Base-by-base conservation (phyloP, 2,888 invertebrate species). In the Anoncus sp. region DNA sequence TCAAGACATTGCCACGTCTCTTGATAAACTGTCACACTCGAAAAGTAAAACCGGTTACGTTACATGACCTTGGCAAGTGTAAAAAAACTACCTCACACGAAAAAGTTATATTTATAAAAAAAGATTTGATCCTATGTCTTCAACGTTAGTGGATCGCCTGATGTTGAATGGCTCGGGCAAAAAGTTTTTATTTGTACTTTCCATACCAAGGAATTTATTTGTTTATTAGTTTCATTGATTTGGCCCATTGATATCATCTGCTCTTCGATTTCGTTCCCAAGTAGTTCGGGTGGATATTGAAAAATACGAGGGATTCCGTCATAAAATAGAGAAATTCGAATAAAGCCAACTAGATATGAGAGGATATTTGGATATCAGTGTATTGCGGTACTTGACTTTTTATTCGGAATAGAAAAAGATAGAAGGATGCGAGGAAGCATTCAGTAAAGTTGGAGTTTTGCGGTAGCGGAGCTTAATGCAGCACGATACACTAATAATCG, bases 401-500 rank as follows among this genome's bases (percentile, higher is more conserved):
- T 38, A 6, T 38, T 9, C 38, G 2, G 6, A 38, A 40, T 27
- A 40, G 6, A 7, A 12, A 53, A 43, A 12, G 7, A 20, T 1
- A 12, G 51, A 35, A 40, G 18, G 20, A 62, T 47, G 22, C 24
- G 31, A 24, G 12, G 27, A 3, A 31, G 27, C 27, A 49, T 40
- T 40, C 3, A 40, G 27, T 53, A 66, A 66, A 53, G 12, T 16
- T 49, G 2, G n/a, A 62, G 20, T 67, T 55, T 16, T n/a, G 22
- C 18, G 43, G 14, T 43, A n/a, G 38, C 20, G 18, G 16, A 51
- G 60, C 20, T 71, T 40, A 10, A 31, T 31, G 60, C 20, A 49
- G 27, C 18, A 16, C 47, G 40, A 63, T 47, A 43, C 40, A 70
- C 35, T 38, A 57, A 63, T 55, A 65, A 62, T 51, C n/a, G 65